Base-by-base conservation (phyloP, 2,888 invertebrate species). In the Drosophila ezoana region DNA sequence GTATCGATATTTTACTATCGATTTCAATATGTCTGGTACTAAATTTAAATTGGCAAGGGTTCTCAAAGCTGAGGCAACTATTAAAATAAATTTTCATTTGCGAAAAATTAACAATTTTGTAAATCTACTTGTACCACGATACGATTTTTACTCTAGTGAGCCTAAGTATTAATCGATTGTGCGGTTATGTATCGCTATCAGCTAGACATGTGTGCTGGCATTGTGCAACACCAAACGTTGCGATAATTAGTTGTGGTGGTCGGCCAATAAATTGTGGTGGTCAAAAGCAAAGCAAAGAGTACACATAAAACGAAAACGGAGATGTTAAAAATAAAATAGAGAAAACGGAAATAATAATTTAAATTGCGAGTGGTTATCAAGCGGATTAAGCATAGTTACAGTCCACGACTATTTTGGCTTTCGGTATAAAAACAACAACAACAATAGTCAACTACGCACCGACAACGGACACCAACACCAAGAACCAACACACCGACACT, bases 251-350 rank as follows among this genome's bases (percentile, higher is more conserved):
- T 51, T 74, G 75, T 76, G 79, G 76, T 53, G 79, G 79, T 76
- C 61, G 76, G 43, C 61, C 79, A 79, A 76, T 76, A 74, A 64
- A 65, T 75, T 75, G 79, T 76, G 76, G 79, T 76, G 79, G 75
- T 79, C 75, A 76, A 76, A 79, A 79, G 75, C 79, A 76, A 76
- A 79, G 75, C 75, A 76, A 76, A 79, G 80, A 76, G 79, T 76
- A 76, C 76, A 76, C 76, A 81, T 78, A 84, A 87, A 76, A 76
- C 83, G 79, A 87, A 63, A 85, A 76, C 80, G 72, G 80, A 64
- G 63, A 79, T 77, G 76, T 77, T 77, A 76, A 83, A 83, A 86
- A 72, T 85, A 87, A 79, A 65, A 67, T 66, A 78, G 74, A 65
- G 66, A 79, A 75, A 79, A 76, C 76, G 64, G 81, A 79, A 87